Conservation (phyloP, 2,113 vertebrate genomes). For the Mus spicilegus region DNA sequence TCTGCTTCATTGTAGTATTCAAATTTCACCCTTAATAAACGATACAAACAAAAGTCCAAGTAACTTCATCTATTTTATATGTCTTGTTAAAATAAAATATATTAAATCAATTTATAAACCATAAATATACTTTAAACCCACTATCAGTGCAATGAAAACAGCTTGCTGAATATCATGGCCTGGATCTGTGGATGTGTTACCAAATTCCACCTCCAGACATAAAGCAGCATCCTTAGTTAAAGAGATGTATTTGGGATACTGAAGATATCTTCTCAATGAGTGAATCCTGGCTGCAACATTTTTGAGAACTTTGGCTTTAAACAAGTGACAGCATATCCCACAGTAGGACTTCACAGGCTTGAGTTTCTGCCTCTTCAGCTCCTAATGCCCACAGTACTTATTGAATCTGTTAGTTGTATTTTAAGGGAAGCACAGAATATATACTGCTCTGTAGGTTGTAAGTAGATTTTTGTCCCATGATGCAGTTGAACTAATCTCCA, state of each 20-base stretch:
- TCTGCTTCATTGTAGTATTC: neutral
- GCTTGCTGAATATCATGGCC: neutral
- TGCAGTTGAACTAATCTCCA: neutral
- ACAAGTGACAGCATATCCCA: neutral
- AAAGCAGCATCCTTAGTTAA: neutral
- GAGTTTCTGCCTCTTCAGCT: neutral
- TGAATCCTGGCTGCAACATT: neutral
- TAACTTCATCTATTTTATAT: neutral
- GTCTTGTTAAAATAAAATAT: neutral
- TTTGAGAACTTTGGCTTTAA: neutral
- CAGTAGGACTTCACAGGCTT: neutral
- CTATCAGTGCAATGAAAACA: constrained; percentile 6
- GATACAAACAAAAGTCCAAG: neutral
- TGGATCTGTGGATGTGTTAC: neutral
- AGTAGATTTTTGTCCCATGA: neutral
- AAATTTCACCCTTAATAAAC: neutral
- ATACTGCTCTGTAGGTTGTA: neutral
- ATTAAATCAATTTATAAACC: constrained; percentile 1
- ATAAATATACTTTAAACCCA: neutral
- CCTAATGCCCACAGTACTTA: neutral
- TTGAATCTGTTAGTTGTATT: neutral
- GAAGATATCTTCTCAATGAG: neutral
- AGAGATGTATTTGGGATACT: neutral
- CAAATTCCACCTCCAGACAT: neutral
- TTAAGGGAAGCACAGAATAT: neutral